Conservation (phyloP, 2,888 invertebrate species). For the Eupithecia dodoneata region DNA sequence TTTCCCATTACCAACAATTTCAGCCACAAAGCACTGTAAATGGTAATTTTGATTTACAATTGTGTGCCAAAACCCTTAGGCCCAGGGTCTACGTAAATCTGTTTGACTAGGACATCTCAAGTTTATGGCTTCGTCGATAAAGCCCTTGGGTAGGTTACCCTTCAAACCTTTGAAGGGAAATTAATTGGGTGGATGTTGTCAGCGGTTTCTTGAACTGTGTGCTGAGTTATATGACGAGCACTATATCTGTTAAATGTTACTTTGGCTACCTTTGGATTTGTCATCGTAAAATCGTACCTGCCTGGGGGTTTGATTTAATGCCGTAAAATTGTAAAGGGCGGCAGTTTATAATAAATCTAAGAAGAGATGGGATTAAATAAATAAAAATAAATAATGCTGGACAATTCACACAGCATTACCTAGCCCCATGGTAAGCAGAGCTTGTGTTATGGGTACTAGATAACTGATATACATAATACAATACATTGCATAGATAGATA, state of each 20-base stretch:
- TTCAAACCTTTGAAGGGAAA: conserved; percentile 29
- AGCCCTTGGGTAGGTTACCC: conserved; percentile 14
- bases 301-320: not conserved
- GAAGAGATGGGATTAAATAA: not conserved
- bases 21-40: conserved; percentile 12
- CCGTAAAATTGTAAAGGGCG: not conserved
- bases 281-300: not conserved
- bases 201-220: conserved; percentile 45
- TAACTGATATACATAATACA: no score
- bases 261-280: conserved; percentile 1
- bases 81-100: conserved; percentile 28
- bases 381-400: no score
- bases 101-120: conserved; percentile 43
- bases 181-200: conserved; percentile 53
- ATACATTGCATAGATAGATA: no score
- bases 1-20: conserved; percentile 4
- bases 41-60: conserved; percentile 24
- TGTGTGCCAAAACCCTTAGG: conserved; percentile 14
- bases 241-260: not conserved
- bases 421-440: no score
- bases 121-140: conserved; percentile 65
- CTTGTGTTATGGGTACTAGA: no score
- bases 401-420: no score
- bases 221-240: conserved; percentile 6
- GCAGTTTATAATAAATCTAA: not conserved